A percentile compares a stretch with the other conserved stretches of the same genome.
phyloP scores from a whole-genome alignment of 2,113 vertebrate genomes.

The Syrrhaptes paradoxus region DNA sequence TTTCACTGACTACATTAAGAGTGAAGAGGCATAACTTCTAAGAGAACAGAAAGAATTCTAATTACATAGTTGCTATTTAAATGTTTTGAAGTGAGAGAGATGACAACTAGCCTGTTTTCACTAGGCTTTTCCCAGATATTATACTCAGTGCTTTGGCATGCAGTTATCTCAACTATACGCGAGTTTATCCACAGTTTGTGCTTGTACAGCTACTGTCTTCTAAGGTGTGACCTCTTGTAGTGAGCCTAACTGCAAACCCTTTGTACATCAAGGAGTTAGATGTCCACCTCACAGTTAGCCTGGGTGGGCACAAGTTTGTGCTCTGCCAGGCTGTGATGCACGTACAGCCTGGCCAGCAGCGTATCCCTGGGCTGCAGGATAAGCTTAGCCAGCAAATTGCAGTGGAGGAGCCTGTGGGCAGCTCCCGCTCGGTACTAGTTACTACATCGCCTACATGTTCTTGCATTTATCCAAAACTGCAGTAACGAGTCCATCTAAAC shows the following conservation, averaged over 20 bases:
- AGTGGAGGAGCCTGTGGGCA: not conserved
- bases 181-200: not conserved
- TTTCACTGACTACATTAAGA: not conserved
- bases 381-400: accelerated
- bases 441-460: not conserved
- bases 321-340: not conserved
- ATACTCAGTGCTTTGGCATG: not conserved
- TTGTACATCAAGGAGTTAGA: not conserved
- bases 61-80: not conserved
- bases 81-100: not conserved
- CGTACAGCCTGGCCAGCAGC: not conserved
- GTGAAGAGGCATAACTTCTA: not conserved
- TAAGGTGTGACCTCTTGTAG: not conserved
- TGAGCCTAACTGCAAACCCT: not conserved
- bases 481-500: not conserved
- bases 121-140: not conserved
- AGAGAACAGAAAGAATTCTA: not conserved
- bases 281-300: not conserved
- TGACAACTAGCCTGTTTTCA: not conserved
- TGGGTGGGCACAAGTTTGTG: too few species aligned
- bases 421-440: not conserved
- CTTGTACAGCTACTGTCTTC: not conserved
- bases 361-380: not conserved
- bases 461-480: not conserved
- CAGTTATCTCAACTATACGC: not conserved